Percentiles rank a stretch among this genome's conserved stretches.
Conservation (phyloP, 1,140 invertebrate species). For the Hormaphis cornu region DNA sequence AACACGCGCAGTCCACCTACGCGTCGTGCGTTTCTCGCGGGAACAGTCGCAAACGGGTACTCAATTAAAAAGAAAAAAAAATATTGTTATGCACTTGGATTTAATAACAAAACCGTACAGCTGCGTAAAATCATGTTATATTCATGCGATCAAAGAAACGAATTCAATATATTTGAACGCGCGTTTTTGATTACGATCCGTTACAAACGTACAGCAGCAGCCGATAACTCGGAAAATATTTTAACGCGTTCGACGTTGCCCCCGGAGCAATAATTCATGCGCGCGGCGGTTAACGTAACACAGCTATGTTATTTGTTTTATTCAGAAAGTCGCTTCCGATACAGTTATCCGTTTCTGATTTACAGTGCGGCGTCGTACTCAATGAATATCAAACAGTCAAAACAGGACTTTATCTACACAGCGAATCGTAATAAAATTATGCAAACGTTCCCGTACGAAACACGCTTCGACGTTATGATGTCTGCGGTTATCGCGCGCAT, state of each 20-base stretch:
- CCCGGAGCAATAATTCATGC: background rate
- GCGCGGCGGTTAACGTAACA: background rate
- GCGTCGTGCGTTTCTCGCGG: too few relatives aligned
- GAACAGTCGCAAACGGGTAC: too few relatives aligned
- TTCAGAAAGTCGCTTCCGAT: background rate
- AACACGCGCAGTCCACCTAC: too few relatives aligned
- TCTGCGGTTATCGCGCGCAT: background rate
- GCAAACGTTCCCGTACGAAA: background rate
- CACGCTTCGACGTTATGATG: too few relatives aligned
- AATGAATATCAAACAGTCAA: background rate
- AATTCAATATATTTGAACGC: too few relatives aligned
- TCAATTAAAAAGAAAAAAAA: too few relatives aligned
- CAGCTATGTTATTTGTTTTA: background rate
- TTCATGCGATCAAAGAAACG: too few relatives aligned
- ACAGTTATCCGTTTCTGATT: background rate
- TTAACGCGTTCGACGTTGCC: background rate
- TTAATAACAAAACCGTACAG: too few relatives aligned
- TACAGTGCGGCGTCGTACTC: background rate
- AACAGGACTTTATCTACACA: background rate
- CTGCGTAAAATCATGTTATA: too few relatives aligned
- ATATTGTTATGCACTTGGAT: too few relatives aligned
- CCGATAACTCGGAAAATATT: background rate
- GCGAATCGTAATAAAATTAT: background rate
- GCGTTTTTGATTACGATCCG: too few relatives aligned
- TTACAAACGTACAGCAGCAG: too few relatives aligned